These are phyloP conservation scores for Abscondita cerata DNA, from an alignment of 2,888 invertebrate genomes.

Conservation along the genomic window DNA sequence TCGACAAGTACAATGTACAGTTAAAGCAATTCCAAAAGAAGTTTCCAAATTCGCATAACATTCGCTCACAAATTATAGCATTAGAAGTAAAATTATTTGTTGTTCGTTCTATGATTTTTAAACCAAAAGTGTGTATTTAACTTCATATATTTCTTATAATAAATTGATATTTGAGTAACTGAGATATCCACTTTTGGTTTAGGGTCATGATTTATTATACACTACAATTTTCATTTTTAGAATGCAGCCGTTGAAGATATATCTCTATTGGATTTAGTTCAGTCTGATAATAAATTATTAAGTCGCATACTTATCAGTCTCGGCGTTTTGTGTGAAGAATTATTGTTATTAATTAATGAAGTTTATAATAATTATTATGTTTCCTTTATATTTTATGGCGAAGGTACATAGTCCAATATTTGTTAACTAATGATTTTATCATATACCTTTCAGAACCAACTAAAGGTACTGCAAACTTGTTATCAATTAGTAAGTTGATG, in stretches of 20 bases:
- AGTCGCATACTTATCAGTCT: constrained; percentile 82
- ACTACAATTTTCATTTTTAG: constrained; percentile 40
- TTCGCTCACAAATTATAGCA: constrained; percentile 25
- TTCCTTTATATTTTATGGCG: constrained; percentile 72
- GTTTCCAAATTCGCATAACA: constrained; percentile 43
- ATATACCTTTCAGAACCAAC: constrained; percentile 45
- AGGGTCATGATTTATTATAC: background rate
- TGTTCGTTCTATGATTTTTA: too few species aligned
- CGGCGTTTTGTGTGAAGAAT: constrained; percentile 80
- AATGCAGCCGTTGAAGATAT: constrained; percentile 67
- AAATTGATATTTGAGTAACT: constrained; percentile 50
- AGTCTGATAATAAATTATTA: constrained; percentile 83
- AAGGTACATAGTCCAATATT: constrained; percentile 57
- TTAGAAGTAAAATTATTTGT: constrained; percentile 35
- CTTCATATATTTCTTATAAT: constrained; percentile 41
- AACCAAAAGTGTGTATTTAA: constrained; percentile 45
- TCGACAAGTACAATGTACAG: constrained; percentile 58
- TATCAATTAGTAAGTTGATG: constrained; percentile 63
- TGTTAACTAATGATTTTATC: background rate
- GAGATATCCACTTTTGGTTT: constrained; percentile 44
- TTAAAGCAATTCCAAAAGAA: constrained; percentile 51
- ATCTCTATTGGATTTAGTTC: constrained; percentile 72
- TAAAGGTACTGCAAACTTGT: constrained; percentile 44
- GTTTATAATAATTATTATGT: constrained; percentile 69
- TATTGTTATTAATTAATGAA: constrained; percentile 70